Evolutionary conservation across 2,888 invertebrate genomes (phyloP).

Genomic region (Altica lythri): DNA sequence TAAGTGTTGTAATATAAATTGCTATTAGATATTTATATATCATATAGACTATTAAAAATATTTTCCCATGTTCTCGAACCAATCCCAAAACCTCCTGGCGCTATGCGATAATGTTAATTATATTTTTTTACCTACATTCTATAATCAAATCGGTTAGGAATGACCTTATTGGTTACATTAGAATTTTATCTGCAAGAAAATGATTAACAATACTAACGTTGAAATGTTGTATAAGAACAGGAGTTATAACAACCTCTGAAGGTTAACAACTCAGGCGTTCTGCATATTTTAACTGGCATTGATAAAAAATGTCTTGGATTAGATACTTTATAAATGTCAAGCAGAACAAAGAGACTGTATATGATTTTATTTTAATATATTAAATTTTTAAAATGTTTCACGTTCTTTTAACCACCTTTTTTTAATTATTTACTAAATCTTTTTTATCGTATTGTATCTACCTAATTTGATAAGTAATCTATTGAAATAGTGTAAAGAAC

Average conservation of each 20-base stretch:
- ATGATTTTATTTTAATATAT: no score
- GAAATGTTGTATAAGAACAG: conserved; percentile 21
- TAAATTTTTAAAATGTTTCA: no score
- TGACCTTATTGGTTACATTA: conserved; percentile 8
- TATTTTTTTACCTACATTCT: not conserved
- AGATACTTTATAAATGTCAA: conserved; percentile 21
- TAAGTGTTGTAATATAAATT: no score
- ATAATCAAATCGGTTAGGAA: not conserved
- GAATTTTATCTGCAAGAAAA: conserved; percentile 4
- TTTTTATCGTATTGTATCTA: no score
- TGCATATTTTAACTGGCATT: conserved; percentile 21
- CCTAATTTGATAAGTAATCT: no score
- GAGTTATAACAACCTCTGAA: conserved; percentile 17
- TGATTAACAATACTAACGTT: conserved; percentile 10
- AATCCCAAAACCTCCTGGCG: not conserved
- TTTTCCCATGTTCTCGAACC: not conserved
- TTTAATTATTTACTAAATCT: no score
- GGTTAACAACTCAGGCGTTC: conserved; percentile 25
- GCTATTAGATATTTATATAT: no score
- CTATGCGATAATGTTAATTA: not conserved
- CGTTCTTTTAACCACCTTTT: no score
- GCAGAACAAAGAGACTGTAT: conserved; percentile 20
- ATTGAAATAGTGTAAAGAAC: no score
- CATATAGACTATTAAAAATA: no score
- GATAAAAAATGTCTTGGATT: conserved; percentile 17